phyloP scores from a whole-genome alignment of 2,113 vertebrate species.

The Clupea harengus region DNA sequence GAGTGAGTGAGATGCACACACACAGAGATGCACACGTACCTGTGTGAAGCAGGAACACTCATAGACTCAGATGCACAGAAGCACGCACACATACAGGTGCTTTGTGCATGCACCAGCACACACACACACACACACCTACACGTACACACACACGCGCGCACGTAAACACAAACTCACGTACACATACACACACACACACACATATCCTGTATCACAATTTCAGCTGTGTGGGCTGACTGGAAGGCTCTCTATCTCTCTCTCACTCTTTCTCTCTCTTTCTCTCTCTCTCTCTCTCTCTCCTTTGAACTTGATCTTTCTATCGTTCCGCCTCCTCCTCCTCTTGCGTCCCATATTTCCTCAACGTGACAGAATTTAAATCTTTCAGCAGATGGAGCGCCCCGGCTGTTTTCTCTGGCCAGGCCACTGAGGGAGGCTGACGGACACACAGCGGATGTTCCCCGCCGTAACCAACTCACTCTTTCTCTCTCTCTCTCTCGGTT shows the following conservation, averaged over 20 bases:
- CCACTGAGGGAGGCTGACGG: conserved; percentile 31
- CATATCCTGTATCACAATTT: conserved; percentile 33
- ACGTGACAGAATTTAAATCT: conserved; percentile 71
- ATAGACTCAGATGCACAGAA: background rate
- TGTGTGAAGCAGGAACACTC: background rate
- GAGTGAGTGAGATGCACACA: no score
- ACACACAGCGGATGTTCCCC: conserved; percentile 45
- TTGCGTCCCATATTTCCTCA: conserved; percentile 66
- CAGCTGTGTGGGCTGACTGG: conserved; percentile 67
- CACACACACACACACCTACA: conserved; percentile 45
- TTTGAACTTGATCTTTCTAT: conserved; percentile 65
- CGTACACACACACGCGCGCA: conserved; percentile 23
- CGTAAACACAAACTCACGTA: background rate
- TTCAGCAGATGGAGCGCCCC: conserved; percentile 70
- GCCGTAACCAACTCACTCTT: conserved; percentile 21
- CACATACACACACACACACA: conserved; percentile 22
- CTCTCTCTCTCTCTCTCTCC: conserved; percentile 37
- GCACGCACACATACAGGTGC: background rate
- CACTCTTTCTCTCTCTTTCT: conserved; percentile 47
- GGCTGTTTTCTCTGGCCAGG: conserved; percentile 69
- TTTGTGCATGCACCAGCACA: background rate
- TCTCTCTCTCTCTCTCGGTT: background rate
- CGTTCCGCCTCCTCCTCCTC: conserved; percentile 59
- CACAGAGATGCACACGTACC: background rate
- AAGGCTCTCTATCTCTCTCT: conserved; percentile 63